These are phyloP conservation scores for Benitochromis conjunctus DNA, from an alignment of 2,113 vertebrate genomes.

Conservation along the genomic window DNA sequence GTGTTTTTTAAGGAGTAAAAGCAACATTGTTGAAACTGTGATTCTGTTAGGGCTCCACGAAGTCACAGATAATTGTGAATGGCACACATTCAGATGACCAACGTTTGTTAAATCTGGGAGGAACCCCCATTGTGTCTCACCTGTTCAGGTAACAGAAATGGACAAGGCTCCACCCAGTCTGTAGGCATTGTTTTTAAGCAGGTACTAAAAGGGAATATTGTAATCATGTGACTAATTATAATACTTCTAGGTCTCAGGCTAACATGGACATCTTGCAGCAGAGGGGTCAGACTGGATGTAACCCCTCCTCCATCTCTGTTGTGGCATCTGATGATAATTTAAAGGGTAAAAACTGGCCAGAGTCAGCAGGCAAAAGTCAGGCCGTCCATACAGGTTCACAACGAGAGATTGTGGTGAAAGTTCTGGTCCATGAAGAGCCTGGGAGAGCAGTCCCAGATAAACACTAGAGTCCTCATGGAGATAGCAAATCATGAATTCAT, in stretches of 20 bases:
- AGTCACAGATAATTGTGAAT: background rate
- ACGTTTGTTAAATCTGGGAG: background rate
- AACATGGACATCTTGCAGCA: slow-evolving; percentile 6
- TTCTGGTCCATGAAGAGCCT: slow-evolving; percentile 47
- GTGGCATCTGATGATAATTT: background rate
- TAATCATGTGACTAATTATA: background rate
- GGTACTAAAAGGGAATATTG: background rate
- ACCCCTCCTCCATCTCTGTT: background rate
- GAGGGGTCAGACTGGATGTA: background rate
- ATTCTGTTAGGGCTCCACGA: background rate
- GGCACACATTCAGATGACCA: background rate
- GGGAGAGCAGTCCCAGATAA: background rate
- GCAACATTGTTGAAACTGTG: background rate
- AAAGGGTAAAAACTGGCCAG: background rate
- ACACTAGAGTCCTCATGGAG: background rate
- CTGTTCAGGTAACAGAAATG: slow-evolving; percentile 17
- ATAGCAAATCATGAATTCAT: background rate
- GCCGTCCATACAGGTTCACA: background rate
- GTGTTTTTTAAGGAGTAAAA: background rate
- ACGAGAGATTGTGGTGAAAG: slow-evolving; percentile 48
- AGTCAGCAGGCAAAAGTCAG: background rate
- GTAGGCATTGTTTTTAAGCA: background rate
- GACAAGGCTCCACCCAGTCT: background rate
- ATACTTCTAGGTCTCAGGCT: slow-evolving; percentile 26
- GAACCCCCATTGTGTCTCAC: background rate